Evolutionary conservation across 2,113 vertebrate species (phyloP), one percentile per base, ranked within the genome.

Genomic region (Climacteris rufus): DNA sequence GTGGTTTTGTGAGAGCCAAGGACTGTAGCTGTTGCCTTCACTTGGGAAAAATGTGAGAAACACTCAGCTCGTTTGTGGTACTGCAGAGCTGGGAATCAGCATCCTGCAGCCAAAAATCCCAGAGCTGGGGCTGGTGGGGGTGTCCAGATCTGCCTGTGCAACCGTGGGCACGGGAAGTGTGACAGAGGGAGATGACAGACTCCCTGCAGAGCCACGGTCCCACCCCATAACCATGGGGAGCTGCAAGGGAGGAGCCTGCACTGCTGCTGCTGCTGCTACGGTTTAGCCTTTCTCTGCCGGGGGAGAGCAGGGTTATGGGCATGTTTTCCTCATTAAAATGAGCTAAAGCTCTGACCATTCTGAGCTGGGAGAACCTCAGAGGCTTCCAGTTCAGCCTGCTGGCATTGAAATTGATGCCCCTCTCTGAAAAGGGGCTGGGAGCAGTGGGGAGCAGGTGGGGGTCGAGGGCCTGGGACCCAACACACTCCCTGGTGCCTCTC

Each of bases 401-500:
- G 44, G 15, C 53, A 8, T 9, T 65, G 5, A 5, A 44, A 47
- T 5, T 9, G 8, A 24, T 42, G 37, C 3, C 5, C 2, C 7
- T 60, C 16, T 53, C 53, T n/a, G 24, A 22, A 45, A n/a, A 45
- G 45, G 22, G 45, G 39, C 17, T 66, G 66, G 54, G 25, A 54
- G 31, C 11, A 1, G 30, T 31, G 21, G 39, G 80, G 22, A 75
- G 39, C 11, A n/a, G 45, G 22, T 9, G 33, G 19, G 19, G 45
- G 22, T 11, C 0, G 0, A 61, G 56, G 31, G n/a, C 8, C 15
- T 1, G 2, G 28, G 19, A 3, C 6, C 19, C 50, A 5, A 10
- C 1, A 0, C 19, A 1, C 0, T 0, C 15, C 69, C 37, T 1
- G n/a, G 33, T 42, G 71, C 25, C 1, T 1, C 50, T 52, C 13